Conservation (phyloP, 1,140 invertebrate genomes). For the Lysiphlebus fabarum region DNA sequence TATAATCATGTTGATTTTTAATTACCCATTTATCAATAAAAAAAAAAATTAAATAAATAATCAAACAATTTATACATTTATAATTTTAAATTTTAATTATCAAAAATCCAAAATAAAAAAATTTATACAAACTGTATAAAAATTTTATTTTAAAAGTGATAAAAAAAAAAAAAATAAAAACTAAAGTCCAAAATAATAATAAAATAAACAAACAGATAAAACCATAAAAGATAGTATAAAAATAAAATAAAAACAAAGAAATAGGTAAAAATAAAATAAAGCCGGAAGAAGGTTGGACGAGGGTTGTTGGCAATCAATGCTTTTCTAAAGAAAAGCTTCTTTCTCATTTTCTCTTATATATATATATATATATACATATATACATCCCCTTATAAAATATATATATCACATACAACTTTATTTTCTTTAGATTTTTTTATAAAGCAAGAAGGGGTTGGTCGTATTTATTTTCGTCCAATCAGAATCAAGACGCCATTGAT, state of each 20-base stretch:
- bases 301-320: slow-evolving; percentile 56
- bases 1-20: slow-evolving; percentile 25
- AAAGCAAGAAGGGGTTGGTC: slow-evolving; percentile 38
- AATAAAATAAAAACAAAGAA: slow-evolving; percentile 14
- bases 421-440: slow-evolving; percentile 12
- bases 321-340: slow-evolving; percentile 33
- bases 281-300: slow-evolving; percentile 21
- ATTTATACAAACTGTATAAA: slow-evolving; percentile 10
- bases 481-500: slow-evolving; percentile 55
- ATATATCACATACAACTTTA: neutral
- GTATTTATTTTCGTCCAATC: slow-evolving; percentile 45
- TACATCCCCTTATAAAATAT: too few species aligned
- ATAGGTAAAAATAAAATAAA: slow-evolving; percentile 1
- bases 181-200: neutral
- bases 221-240: slow-evolving; percentile 7
- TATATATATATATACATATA: too few species aligned
- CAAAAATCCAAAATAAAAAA: too few species aligned
- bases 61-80: too few species aligned
- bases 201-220: neutral
- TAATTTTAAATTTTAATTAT: too few species aligned
- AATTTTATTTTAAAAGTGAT: slow-evolving; percentile 12
- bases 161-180: slow-evolving; percentile 13
- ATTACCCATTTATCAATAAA: slow-evolving; percentile 1
- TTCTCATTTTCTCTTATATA: slow-evolving; percentile 4
- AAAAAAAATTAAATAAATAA: too few species aligned